Percentiles rank a stretch among this genome's conserved stretches.
phyloP scores from a whole-genome alignment of 2,888 invertebrate species.

The Hypomecis atomaria region DNA sequence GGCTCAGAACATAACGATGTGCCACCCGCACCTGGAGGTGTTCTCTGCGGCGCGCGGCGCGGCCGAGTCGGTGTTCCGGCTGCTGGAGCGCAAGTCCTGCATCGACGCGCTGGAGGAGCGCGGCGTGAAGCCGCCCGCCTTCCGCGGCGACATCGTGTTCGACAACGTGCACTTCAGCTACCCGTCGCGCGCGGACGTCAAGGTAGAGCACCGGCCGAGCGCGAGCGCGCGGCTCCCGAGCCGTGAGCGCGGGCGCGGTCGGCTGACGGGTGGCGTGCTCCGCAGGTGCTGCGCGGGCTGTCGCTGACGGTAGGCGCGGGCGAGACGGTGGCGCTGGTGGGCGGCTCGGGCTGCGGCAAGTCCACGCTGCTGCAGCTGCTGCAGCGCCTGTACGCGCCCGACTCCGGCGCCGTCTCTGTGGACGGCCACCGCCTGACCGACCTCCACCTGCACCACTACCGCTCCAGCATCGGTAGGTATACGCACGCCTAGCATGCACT shows the following conservation, averaged over 20 bases:
- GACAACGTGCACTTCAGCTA: constrained; percentile 90
- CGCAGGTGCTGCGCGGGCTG: constrained; percentile 87
- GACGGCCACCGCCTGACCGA: constrained; percentile 86
- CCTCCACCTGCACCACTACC: constrained; percentile 84
- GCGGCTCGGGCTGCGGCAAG: constrained; percentile 92
- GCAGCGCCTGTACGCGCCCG: constrained; percentile 89
- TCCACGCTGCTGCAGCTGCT: constrained; percentile 91
- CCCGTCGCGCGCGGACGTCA: constrained; percentile 90
- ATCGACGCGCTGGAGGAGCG: constrained; percentile 60
- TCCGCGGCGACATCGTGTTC: constrained; percentile 88
- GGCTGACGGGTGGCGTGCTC: background rate
- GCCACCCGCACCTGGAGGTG: constrained; percentile 90
- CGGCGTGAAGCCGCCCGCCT: constrained; percentile 80
- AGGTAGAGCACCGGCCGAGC: constrained; percentile 63
- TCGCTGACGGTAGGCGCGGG: constrained; percentile 86
- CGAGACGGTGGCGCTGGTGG: constrained; percentile 90
- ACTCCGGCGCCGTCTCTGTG: constrained; percentile 82
- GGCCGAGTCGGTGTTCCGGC: constrained; percentile 87
- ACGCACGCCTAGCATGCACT: too few relatives aligned
- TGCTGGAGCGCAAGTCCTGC: constrained; percentile 85
- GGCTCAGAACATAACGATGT: constrained; percentile 90
- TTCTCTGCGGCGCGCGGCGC: constrained; percentile 90
- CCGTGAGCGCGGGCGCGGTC: too few relatives aligned
- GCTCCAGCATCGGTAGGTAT: constrained; percentile 67
- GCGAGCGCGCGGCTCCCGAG: background rate